phyloP scores from a whole-genome alignment of 2,888 invertebrate species.

The Limnephilus marmoratus region DNA sequence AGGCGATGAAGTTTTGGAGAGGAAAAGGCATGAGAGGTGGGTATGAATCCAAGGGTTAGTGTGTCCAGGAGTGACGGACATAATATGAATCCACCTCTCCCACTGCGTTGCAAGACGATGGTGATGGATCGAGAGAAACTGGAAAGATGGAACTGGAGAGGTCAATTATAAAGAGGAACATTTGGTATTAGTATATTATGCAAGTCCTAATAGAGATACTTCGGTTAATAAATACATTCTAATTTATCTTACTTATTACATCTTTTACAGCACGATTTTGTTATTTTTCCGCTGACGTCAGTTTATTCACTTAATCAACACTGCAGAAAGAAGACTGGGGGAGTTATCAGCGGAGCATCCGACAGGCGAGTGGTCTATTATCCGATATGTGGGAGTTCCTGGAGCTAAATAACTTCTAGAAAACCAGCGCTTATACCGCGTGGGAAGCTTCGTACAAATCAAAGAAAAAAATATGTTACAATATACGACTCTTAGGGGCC shows the following conservation, averaged over 20 bases:
- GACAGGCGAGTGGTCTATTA: not conserved
- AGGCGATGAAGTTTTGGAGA: too few relatives aligned
- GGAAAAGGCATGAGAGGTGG: too few relatives aligned
- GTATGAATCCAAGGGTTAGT: too few relatives aligned
- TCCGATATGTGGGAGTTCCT: not conserved
- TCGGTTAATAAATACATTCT: too few relatives aligned
- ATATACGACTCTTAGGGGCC: not conserved
- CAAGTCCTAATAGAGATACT: too few relatives aligned
- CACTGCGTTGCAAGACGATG: too few relatives aligned
- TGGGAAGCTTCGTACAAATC: not conserved
- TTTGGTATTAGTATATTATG: too few relatives aligned
- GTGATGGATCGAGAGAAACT: too few relatives aligned
- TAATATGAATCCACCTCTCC: too few relatives aligned
- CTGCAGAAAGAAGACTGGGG: not conserved
- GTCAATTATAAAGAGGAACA: too few relatives aligned
- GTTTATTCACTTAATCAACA: not conserved
- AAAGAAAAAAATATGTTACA: not conserved
- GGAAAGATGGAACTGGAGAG: too few relatives aligned
- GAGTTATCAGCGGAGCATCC: not conserved
- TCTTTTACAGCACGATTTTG: not conserved
- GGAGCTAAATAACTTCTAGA: not conserved
- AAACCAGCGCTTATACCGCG: not conserved
- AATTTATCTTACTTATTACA: not conserved
- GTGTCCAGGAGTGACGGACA: too few relatives aligned
- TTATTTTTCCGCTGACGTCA: not conserved